These are phyloP conservation scores for Helicoverpa zea DNA, from an alignment of 1,140 invertebrate species.

Conservation along the genomic window DNA sequence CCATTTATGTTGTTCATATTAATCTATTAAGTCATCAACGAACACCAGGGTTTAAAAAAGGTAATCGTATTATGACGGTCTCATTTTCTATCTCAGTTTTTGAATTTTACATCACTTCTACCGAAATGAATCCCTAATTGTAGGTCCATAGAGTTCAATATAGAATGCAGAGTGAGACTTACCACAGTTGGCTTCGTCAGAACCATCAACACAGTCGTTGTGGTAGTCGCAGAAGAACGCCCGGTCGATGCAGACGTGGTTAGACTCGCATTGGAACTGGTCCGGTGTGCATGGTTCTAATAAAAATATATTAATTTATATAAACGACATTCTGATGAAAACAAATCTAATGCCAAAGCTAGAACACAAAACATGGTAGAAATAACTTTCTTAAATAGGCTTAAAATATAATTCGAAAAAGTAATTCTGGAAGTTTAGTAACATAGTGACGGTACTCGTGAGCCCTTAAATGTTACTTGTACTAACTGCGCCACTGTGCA, in stretches of 20 bases:
- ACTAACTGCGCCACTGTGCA: background rate
- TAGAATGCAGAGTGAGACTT: conserved; percentile 70
- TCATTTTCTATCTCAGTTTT: too few relatives aligned
- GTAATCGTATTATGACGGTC: too few relatives aligned
- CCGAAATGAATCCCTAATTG: too few relatives aligned
- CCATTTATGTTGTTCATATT: background rate
- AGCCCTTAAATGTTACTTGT: too few relatives aligned
- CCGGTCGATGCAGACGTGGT: conserved; percentile 92
- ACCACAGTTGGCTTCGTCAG: conserved; percentile 89
- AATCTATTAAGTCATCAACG: background rate
- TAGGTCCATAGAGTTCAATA: too few relatives aligned
- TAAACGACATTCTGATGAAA: too few relatives aligned
- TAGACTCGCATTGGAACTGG: conserved; percentile 70
- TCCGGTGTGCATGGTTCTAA: conserved; percentile 78
- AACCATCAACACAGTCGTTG: conserved; percentile 89
- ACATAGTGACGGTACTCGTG: too few relatives aligned
- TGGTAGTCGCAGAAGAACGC: conserved; percentile 89
- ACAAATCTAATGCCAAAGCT: background rate
- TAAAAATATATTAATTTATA: conserved; percentile 19
- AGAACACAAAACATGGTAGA: too few relatives aligned
- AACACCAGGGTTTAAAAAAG: background rate
- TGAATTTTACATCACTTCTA: too few relatives aligned
- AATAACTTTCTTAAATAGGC: background rate
- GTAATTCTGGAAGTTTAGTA: too few relatives aligned
- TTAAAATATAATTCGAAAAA: too few relatives aligned